Conservation (phyloP, 2,888 invertebrate species). For the Bugulina stolonifera region DNA sequence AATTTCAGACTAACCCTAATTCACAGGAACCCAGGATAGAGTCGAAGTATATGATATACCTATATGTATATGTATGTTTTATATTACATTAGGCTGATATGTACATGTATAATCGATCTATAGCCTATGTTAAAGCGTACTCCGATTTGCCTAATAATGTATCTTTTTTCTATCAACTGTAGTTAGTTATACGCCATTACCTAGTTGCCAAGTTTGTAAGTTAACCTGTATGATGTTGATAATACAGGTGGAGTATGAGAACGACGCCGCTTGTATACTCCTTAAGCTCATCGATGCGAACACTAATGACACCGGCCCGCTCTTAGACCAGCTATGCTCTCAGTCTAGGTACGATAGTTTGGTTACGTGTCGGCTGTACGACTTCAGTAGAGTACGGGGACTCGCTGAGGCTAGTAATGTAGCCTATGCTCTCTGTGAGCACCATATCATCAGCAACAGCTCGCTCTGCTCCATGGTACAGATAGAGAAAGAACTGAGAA, state of each 20-base stretch:
- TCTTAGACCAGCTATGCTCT: not conserved
- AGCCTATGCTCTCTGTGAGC: not conserved
- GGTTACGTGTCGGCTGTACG: not conserved
- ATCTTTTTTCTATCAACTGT: no score
- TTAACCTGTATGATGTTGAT: not conserved
- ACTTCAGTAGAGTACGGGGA: not conserved
- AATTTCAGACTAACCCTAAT: no score
- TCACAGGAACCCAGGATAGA: no score
- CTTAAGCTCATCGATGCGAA: not conserved
- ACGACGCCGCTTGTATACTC: not conserved
- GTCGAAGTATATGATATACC: no score
- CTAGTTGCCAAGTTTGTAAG: no score
- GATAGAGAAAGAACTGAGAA: not conserved
- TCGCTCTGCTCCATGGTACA: not conserved
- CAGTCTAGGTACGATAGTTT: constrained; percentile 4
- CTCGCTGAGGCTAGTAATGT: not conserved
- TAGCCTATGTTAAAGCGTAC: no score
- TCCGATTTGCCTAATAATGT: no score
- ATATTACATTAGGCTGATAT: no score
- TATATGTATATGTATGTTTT: no score
- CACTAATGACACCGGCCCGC: not conserved
- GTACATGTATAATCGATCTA: no score
- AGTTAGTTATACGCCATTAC: no score
- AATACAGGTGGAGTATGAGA: not conserved
- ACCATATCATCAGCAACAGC: constrained; percentile 6